phyloP scores from a whole-genome alignment of 2,113 vertebrate genomes.

The Gymnocephalus cernua region DNA sequence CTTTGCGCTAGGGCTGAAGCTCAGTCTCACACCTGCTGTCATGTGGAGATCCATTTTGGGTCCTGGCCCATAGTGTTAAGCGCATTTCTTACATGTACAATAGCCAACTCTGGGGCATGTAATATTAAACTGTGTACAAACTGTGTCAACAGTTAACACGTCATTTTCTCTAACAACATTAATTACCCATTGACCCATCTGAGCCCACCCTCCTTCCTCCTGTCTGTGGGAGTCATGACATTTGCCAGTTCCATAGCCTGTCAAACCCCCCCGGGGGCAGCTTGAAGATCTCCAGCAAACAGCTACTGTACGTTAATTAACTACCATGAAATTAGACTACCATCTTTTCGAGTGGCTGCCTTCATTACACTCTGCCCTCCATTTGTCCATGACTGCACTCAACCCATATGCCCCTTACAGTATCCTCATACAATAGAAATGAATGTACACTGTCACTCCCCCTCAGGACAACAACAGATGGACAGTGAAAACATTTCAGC shows the following conservation, averaged over 20 bases:
- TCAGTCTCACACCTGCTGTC: constrained; percentile 12
- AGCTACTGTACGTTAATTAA: constrained; percentile 72
- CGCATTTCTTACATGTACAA: constrained; percentile 20
- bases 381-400: constrained; percentile 54
- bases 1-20: background rate
- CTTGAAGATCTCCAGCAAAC: constrained; percentile 58
- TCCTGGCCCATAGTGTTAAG: background rate
- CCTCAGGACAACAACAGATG: constrained; percentile 12
- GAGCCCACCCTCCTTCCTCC: constrained; percentile 25
- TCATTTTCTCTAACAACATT: constrained; percentile 39
- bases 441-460: background rate
- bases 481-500: constrained; percentile 12
- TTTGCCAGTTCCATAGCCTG: constrained; percentile 70
- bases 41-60: background rate
- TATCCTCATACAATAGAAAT: background rate
- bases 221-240: constrained; percentile 73
- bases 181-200: constrained; percentile 61
- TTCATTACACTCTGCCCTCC: constrained; percentile 56
- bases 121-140: constrained; percentile 21
- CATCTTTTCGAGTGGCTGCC: constrained; percentile 55
- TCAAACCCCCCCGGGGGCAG: constrained; percentile 52
- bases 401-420: constrained; percentile 17
- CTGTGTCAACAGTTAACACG: constrained; percentile 37
- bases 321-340: constrained; percentile 67
- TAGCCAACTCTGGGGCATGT: background rate